Evolutionary conservation across 2,113 vertebrate species (phyloP).

Genomic region (Cyprichromis sp.): DNA sequence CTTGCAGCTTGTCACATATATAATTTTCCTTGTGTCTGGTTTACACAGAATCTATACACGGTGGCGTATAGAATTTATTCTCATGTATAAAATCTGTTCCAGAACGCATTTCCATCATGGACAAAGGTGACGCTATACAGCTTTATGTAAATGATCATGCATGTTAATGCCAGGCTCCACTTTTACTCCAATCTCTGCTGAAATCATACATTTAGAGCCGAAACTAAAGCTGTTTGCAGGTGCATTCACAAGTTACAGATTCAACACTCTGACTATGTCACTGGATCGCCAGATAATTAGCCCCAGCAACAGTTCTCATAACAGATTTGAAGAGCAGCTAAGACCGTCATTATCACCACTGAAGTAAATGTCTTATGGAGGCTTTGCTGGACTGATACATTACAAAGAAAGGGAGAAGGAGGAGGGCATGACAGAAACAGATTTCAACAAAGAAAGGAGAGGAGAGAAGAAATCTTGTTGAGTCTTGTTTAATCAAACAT

Average conservation of each 20-base stretch:
- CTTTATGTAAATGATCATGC: not conserved
- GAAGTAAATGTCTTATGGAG: not conserved
- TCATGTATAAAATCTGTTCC: not conserved
- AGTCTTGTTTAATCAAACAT: not conserved
- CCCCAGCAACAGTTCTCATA: not conserved
- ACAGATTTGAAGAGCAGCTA: not conserved
- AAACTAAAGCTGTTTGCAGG: not conserved
- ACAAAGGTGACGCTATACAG: not conserved
- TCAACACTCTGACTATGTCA: not conserved
- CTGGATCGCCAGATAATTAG: not conserved
- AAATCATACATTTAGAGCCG: not conserved
- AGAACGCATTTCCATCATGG: not conserved
- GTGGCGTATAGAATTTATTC: not conserved
- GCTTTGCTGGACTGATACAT: not conserved
- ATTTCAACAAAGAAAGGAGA: not conserved
- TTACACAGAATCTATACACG: not conserved
- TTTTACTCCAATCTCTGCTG: not conserved
- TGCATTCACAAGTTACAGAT: not conserved
- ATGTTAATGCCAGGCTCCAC: not conserved
- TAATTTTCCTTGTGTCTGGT: not conserved
- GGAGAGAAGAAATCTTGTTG: not conserved
- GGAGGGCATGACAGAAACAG: not conserved
- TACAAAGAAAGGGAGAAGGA: not conserved
- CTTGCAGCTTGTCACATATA: constrained; percentile 4
- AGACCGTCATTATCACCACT: not conserved